Conservation (phyloP, 2,797 vertebrate genomes). For the Dallia pectoralis region DNA sequence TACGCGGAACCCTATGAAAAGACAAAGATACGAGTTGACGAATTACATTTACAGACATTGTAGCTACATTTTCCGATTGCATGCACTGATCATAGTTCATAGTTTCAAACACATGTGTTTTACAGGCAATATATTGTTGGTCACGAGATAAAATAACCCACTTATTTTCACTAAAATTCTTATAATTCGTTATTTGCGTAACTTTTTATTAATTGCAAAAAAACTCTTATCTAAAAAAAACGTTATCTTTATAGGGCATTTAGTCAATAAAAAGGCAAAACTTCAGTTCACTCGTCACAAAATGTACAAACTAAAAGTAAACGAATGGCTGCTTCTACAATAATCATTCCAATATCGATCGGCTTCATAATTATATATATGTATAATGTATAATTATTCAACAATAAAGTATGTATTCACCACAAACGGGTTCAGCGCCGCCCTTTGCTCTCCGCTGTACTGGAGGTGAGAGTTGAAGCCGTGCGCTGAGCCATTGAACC, state of each 20-base stretch:
- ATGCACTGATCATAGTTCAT: neutral
- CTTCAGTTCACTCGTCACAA: neutral
- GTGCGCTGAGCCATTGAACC: constrained; percentile 79
- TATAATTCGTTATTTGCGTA: no score
- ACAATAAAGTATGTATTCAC: constrained; percentile 71
- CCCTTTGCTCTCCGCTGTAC: constrained; percentile 85
- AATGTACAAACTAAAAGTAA: neutral
- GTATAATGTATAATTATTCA: neutral
- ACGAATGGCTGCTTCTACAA: neutral
- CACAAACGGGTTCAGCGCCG: constrained; percentile 87
- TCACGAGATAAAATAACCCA: neutral
- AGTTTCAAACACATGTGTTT: neutral
- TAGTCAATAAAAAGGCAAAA: neutral
- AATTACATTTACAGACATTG: no score
- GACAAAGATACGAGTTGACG: neutral
- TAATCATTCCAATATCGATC: no score
- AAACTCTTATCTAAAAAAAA: neutral
- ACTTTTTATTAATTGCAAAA: neutral
- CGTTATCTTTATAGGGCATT: neutral
- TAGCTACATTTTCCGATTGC: neutral
- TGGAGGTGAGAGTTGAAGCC: constrained; percentile 86
- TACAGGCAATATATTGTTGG: neutral
- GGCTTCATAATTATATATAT: no score
- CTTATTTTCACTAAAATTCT: neutral
- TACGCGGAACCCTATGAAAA: constrained; percentile 80